Evolutionary conservation across 1,140 invertebrate species (phyloP), one percentile per base, ranked within the genome.

Genomic region (Bombus cullumanus): DNA sequence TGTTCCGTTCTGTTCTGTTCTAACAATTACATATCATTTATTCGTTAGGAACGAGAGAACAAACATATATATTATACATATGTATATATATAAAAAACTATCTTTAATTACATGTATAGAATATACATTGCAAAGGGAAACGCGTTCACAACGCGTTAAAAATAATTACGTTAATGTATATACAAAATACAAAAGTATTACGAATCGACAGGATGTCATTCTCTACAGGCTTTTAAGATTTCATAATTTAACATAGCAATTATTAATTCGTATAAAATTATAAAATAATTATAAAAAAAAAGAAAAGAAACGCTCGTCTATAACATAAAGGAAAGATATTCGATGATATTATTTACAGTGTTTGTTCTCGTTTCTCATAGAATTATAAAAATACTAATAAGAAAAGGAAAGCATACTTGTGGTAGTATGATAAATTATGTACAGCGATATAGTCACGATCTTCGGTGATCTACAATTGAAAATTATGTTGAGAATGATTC

Each of bases 401-500:
- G 12, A 25, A 9, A 37, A 57, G 1, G 15, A 47, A 64, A 66
- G 37, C 41, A 31, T 77, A 64, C 37, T 62, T 18, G 57, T 78
- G 25, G 10, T 28, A 64, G 18, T 28, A 76, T 15, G 43, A 6
- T 77, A 37, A 31, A n/a, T 25, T 86, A 88, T 88, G n/a, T 88
- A 89, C 88, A 89, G 64, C 57, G 4, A 37, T 74, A 71, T 66
- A 41, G 37, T 68, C 25, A 6, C 47, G 57, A 81, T 37, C 18
- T 8, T 18, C 15, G 12, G 10, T 2, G 41, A 15, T n/a, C 92
- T 88, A 95, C 1, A 95, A 92, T 87, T 95, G 94, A 68, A 94
- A 95, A 81, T 95, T 95, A 57, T 95, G 94, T 79, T 95, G 95
- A 28, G 94, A 94, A 82, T 94, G 94, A 87, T 94, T 95, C 68